Conservation (phyloP, 2,888 invertebrate species). For the Dryocosmus kuriphilus region DNA sequence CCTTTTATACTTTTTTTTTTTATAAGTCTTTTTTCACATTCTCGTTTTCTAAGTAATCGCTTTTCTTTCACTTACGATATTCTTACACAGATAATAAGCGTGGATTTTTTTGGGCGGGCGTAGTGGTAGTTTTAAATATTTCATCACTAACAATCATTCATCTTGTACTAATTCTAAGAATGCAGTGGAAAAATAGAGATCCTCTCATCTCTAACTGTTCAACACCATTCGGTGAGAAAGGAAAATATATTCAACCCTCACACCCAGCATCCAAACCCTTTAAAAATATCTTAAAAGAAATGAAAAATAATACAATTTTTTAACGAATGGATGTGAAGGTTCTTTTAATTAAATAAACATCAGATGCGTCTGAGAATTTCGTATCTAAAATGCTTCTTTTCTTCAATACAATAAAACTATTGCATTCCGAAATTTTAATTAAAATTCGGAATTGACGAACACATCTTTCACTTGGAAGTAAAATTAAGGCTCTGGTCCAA, state of each 20-base stretch:
- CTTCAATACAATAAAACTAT: background rate
- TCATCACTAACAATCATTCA: conserved; percentile 27
- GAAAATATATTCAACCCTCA: background rate
- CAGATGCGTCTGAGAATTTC: conserved; percentile 28
- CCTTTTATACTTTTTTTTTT: conserved; percentile 32
- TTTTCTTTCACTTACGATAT: conserved; percentile 24
- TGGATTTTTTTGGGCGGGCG: conserved; percentile 46
- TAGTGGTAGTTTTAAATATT: conserved; percentile 40
- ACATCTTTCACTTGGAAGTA: background rate
- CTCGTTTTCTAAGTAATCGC: conserved; percentile 1
- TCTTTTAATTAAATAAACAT: background rate
- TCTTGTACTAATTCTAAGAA: conserved; percentile 44
- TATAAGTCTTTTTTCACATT: background rate
- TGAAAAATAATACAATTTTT: background rate
- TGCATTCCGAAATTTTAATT: background rate
- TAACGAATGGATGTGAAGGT: conserved; percentile 4
- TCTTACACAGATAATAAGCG: conserved; percentile 52
- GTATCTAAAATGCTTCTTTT: background rate
- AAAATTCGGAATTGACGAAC: conserved; percentile 7
- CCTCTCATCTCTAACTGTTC: conserved; percentile 28
- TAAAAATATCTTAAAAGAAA: background rate
- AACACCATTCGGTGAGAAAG: background rate
- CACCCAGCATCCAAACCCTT: background rate
- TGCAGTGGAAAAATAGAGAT: conserved; percentile 58
- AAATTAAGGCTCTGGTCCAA: conserved; percentile 12